These are phyloP conservation scores for Mesodorylaimus sp. DNA, from an alignment of 2,888 invertebrate genomes.

Conservation along the genomic window DNA sequence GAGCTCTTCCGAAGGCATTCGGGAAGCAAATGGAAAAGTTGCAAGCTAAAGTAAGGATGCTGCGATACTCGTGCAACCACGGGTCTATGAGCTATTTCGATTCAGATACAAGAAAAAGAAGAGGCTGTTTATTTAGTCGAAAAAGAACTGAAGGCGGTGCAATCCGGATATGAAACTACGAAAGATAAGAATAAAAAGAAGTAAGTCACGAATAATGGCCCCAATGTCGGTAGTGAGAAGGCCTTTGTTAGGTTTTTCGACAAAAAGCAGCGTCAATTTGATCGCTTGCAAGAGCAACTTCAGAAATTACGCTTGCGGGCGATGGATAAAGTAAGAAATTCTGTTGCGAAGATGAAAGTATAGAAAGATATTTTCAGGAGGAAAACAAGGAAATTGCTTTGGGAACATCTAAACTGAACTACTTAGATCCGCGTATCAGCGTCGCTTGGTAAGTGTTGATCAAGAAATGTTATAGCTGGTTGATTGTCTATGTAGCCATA, in stretches of 20 bases:
- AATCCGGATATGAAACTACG: conserved; percentile 54
- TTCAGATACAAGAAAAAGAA: conserved; percentile 66
- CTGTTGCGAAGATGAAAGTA: too few relatives aligned
- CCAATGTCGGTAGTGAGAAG: not conserved
- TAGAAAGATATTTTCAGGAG: conserved; percentile 46
- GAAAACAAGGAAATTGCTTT: conserved; percentile 98
- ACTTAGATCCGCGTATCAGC: conserved; percentile 92
- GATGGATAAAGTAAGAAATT: conserved; percentile 65
- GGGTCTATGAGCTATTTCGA: not conserved
- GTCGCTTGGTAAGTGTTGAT: conserved; percentile 68
- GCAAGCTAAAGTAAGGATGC: conserved; percentile 49
- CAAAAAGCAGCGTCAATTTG: conserved; percentile 35
- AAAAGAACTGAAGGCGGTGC: conserved; percentile 54
- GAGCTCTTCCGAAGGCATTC: conserved; percentile 89
- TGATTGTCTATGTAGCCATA: not conserved
- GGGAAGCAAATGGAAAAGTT: conserved; percentile 94
- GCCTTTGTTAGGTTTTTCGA: conserved; percentile 2
- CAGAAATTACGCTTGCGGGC: conserved; percentile 80
- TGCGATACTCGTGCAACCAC: not conserved
- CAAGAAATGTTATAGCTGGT: not conserved
- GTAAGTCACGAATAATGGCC: conserved; percentile 34
- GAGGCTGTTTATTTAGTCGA: conserved; percentile 66
- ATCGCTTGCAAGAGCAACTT: conserved; percentile 68
- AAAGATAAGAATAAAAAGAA: conserved; percentile 40
- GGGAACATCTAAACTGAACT: conserved; percentile 95